phyloP scores from a whole-genome alignment of 1,140 invertebrate genomes.

The Dendrolimus punctatus region DNA sequence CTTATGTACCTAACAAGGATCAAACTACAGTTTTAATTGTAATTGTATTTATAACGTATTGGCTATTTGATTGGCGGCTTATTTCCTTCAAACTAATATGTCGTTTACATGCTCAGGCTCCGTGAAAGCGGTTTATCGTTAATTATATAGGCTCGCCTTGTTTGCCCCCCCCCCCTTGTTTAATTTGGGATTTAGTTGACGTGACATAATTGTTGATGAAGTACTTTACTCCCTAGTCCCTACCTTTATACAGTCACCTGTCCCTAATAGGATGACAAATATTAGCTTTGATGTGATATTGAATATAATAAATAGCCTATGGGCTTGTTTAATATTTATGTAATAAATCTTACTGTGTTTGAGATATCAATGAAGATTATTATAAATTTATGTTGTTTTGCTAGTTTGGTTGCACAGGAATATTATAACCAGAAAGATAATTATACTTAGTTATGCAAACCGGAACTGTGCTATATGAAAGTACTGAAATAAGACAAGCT shows the following conservation, averaged over 20 bases:
- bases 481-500: no score
- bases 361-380: not conserved
- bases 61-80: not conserved
- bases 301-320: no score
- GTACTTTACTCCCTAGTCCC: constrained; percentile 3
- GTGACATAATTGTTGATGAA: constrained; percentile 20
- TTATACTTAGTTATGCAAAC: no score
- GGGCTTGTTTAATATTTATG: no score
- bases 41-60: not conserved
- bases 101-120: constrained; percentile 1
- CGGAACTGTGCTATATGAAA: no score
- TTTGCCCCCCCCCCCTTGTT: constrained; percentile 16
- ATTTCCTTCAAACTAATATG: not conserved
- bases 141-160: constrained; percentile 15
- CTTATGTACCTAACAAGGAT: not conserved
- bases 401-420: no score
- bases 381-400: not conserved
- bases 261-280: not conserved
- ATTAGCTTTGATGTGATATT: no score
- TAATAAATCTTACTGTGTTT: no score
- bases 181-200: constrained; percentile 22
- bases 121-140: constrained; percentile 17
- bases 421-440: no score
- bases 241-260: not conserved
- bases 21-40: not conserved